phyloP scores from a whole-genome alignment of 2,113 vertebrate species.

The Ptilorrhoa leucosticta region DNA sequence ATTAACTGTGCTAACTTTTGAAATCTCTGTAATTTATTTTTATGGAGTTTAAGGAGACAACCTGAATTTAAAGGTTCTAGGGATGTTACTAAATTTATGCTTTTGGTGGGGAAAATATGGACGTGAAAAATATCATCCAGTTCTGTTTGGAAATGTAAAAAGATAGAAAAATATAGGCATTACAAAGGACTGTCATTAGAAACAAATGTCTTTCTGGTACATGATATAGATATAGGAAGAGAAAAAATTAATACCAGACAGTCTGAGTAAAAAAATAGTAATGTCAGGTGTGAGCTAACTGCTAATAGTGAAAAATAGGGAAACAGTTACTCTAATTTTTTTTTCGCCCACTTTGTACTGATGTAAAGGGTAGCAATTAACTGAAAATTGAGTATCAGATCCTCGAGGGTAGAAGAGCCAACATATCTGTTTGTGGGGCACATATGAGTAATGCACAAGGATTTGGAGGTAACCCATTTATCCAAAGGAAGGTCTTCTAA shows the following conservation, averaged over 20 bases:
- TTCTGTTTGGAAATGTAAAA: neutral
- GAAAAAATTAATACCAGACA: neutral
- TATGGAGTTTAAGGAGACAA: neutral
- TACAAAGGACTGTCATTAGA: neutral
- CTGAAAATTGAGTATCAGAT: neutral
- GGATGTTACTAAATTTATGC: neutral
- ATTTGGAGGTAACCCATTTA: neutral
- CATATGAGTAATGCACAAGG: neutral
- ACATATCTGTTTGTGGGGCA: neutral
- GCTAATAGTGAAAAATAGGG: neutral
- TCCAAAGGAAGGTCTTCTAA: neutral
- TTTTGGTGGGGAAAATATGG: neutral
- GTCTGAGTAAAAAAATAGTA: neutral
- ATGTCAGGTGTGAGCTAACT: neutral
- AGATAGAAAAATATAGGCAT: neutral
- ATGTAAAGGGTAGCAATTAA: neutral
- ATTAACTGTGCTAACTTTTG: neutral
- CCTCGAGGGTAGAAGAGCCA: neutral
- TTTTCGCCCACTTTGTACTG: neutral
- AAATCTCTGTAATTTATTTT: neutral
- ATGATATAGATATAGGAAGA: neutral
- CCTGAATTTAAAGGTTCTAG: neutral
- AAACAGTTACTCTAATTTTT: neutral
- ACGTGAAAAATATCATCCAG: neutral
- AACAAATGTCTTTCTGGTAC: neutral